phyloP scores from a whole-genome alignment of 2,797 vertebrate genomes.

The Labroides dimidiatus region DNA sequence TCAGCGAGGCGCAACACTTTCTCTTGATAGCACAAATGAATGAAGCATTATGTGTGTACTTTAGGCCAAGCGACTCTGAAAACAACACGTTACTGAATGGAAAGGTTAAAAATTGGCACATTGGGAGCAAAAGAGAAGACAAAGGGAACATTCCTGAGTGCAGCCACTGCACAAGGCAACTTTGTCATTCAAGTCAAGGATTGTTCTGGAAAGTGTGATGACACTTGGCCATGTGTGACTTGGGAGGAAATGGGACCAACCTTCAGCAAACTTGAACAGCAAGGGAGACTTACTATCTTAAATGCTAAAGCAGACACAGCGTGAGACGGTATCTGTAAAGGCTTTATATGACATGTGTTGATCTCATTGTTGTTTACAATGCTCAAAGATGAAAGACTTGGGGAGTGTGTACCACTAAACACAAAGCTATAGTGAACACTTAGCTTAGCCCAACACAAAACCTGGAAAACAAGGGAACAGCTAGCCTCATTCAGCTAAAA shows the following conservation, averaged over 20 bases:
- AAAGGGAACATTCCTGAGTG: constrained; percentile 78
- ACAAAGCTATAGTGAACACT: neutral
- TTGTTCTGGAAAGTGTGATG: constrained; percentile 60
- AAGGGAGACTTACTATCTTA: constrained; percentile 1
- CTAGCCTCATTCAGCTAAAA: too few species aligned
- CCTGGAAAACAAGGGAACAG: too few species aligned
- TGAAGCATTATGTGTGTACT: constrained; percentile 4
- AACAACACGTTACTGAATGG: constrained; percentile 56
- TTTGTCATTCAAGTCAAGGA: constrained; percentile 56
- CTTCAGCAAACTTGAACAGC: constrained; percentile 15
- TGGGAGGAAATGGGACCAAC: constrained; percentile 26
- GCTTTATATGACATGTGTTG: constrained; percentile 22
- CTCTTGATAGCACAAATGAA: constrained; percentile 54
- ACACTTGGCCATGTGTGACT: constrained; percentile 43
- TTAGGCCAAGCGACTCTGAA: constrained; percentile 32
- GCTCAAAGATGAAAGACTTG: neutral
- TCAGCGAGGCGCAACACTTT: constrained; percentile 71
- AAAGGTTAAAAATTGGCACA: constrained; percentile 70
- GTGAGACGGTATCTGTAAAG: constrained; percentile 19
- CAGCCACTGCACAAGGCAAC: constrained; percentile 55
- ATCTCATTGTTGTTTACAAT: constrained; percentile 12
- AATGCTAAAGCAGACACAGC: constrained; percentile 22
- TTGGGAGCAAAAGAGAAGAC: constrained; percentile 54
- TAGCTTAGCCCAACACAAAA: neutral
- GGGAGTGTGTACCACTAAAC: neutral